Evolutionary conservation across 1,140 invertebrate genomes (phyloP), one percentile per base, ranked within the genome.

Genomic region (Paralvinella palmiformis): DNA sequence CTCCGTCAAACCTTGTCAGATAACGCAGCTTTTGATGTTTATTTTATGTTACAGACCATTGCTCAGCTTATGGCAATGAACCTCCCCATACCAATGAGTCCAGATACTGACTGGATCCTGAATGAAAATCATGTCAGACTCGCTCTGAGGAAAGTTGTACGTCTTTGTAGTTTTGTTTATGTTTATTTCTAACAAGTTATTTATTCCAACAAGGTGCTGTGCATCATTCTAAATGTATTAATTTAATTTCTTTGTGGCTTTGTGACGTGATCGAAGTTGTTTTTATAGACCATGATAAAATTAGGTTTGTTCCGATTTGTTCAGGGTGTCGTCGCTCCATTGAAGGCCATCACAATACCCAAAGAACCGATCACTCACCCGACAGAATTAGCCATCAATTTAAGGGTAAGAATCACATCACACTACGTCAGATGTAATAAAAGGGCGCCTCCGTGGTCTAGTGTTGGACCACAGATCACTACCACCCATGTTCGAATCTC

Each of bases 31-130:
- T n/a, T 41, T 41, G 10, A 59, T 59, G 33, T 36, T 22, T 31
- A 58, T 45, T 29, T 53, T 4, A 2, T 32, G 32, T 63, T 63
- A 35, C 37, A 63, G 62, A 63, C 62, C 3, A 63, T 63, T 17
- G 15, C 20, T 24, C 29, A 59, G 29, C 36, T 63, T 58, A 29
- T 33, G 22, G 53, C 17, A 17, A 57, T 63, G 62, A 35, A 55
- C n/a, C 35, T 63, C 13, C 29, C 17, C 44, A 57, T 63, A 35
- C 62, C 62, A 3, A 63, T 63, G 62, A 63, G 57, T 57, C 29
- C 44, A 31, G 57, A 63, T 37, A 36, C 35, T 17, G 32, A 32
- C 27, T 63, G 62, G 62, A 57, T 24, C 7, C 35, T 63, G 52
- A 57, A 36, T 24, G 57, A 63, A 36, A 57, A 29, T 36, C 62